Conservation (phyloP, 2,888 invertebrate species). For the Salpingus planirostris region DNA sequence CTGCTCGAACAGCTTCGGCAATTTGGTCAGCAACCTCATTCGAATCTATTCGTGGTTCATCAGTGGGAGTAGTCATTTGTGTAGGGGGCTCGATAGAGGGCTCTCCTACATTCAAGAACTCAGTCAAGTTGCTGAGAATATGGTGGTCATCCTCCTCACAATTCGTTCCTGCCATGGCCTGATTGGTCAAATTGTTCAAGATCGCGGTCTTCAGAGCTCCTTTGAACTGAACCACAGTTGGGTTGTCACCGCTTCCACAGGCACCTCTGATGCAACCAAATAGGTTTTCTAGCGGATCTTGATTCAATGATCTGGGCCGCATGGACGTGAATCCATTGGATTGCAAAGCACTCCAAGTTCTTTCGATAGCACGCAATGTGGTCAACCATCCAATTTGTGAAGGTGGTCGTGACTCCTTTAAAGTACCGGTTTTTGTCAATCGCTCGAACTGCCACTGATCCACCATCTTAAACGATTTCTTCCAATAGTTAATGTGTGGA, state of each 20-base stretch:
- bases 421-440: conserved; percentile 6
- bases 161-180: conserved; percentile 6
- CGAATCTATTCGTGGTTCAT: too few relatives aligned
- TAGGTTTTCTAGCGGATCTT: conserved; percentile 18
- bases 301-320: conserved; percentile 14
- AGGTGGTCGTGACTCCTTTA: conserved; percentile 7
- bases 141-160: conserved; percentile 12
- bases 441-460: conserved; percentile 8
- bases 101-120: conserved; percentile 2
- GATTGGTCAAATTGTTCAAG: conserved; percentile 11
- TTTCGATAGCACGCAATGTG: conserved; percentile 6
- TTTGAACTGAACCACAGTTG: conserved; percentile 14
- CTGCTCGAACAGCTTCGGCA: conserved; percentile 1
- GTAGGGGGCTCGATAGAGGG: background rate
- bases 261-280: conserved; percentile 14
- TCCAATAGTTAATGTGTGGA: conserved; percentile 8
- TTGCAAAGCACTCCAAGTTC: conserved; percentile 8
- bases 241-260: conserved; percentile 17
- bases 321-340: conserved; percentile 4
- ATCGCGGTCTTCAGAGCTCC: conserved; percentile 15
- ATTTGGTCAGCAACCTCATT: too few relatives aligned
- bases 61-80: background rate
- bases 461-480: conserved; percentile 5
- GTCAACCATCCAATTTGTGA: conserved; percentile 13
- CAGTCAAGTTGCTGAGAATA: conserved; percentile 5